A percentile compares a stretch with the other conserved stretches of the same genome.
These are phyloP conservation scores for Muschampia plurimacula DNA, from an alignment of 2,888 invertebrate species.

Conservation along the genomic window DNA sequence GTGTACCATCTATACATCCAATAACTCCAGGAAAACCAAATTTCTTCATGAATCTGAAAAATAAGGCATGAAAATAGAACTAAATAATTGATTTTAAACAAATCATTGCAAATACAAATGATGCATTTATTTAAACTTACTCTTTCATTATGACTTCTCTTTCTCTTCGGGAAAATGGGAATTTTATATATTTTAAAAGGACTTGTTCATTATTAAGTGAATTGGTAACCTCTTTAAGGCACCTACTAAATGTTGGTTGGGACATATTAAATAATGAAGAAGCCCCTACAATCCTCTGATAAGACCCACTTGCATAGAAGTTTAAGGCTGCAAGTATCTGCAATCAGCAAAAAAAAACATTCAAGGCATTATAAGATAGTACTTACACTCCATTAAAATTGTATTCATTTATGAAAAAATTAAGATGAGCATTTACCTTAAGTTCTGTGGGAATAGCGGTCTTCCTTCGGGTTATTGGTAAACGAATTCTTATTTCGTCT, in stretches of 20 bases:
- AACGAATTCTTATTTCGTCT: too few relatives aligned
- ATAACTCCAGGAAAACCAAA: not conserved
- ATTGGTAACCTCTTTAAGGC: not conserved
- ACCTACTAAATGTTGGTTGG: not conserved
- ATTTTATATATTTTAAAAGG: not conserved
- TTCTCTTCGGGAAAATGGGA: not conserved
- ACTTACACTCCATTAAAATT: too few relatives aligned
- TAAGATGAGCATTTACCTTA: too few relatives aligned
- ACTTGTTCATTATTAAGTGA: not conserved
- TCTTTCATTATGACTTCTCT: not conserved
- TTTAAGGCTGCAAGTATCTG: not conserved
- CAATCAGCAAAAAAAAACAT: too few relatives aligned
- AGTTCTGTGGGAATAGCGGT: too few relatives aligned
- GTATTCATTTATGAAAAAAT: too few relatives aligned
- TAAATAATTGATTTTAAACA: too few relatives aligned
- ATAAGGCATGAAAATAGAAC: too few relatives aligned
- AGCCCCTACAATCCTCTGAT: not conserved
- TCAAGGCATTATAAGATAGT: too few relatives aligned
- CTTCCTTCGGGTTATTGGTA: too few relatives aligned
- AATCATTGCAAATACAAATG: too few relatives aligned
- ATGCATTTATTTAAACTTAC: not conserved
- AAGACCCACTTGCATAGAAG: not conserved
- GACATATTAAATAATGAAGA: not conserved
- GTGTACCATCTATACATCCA: not conserved
- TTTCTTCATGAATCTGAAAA: not conserved